A percentile compares a stretch with the other conserved stretches of the same genome.
phyloP scores from a whole-genome alignment of 2,113 vertebrate genomes.

The Paedocypris sp. region DNA sequence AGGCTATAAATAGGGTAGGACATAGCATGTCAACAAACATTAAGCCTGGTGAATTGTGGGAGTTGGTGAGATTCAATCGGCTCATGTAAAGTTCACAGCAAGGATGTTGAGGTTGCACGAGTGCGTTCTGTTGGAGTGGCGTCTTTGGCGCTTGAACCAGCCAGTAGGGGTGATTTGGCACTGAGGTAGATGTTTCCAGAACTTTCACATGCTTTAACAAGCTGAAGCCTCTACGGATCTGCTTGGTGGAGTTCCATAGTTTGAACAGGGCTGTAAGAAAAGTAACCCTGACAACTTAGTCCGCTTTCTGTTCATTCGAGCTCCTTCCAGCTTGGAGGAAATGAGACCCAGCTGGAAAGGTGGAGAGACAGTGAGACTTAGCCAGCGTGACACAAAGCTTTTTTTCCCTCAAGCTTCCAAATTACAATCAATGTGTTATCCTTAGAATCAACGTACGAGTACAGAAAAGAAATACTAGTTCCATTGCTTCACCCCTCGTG shows the following conservation, averaged over 20 bases:
- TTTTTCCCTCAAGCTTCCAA: conserved; percentile 17
- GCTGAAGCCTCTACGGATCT: background rate
- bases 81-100: background rate
- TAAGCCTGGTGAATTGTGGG: background rate
- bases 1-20: conserved; percentile 29
- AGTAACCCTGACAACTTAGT: conserved; percentile 33
- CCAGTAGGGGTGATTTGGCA: background rate
- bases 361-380: background rate
- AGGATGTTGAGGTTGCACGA: background rate
- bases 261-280: background rate
- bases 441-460: background rate
- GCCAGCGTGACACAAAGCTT: conserved; percentile 1
- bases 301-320: conserved; percentile 10
- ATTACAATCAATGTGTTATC: conserved; percentile 15
- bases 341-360: conserved; percentile 23
- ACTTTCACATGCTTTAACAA: background rate
- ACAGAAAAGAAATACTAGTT: background rate
- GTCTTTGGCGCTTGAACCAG: background rate
- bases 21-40: conserved; percentile 18
- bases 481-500: background rate
- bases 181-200: background rate
- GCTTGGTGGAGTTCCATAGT: background rate
- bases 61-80: conserved; percentile 7
- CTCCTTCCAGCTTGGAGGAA: background rate
- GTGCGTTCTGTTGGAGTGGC: background rate